Evolutionary conservation across 1,140 invertebrate species (phyloP), one percentile per base, ranked within the genome.

Genomic region (Drosophila setifemur): DNA sequence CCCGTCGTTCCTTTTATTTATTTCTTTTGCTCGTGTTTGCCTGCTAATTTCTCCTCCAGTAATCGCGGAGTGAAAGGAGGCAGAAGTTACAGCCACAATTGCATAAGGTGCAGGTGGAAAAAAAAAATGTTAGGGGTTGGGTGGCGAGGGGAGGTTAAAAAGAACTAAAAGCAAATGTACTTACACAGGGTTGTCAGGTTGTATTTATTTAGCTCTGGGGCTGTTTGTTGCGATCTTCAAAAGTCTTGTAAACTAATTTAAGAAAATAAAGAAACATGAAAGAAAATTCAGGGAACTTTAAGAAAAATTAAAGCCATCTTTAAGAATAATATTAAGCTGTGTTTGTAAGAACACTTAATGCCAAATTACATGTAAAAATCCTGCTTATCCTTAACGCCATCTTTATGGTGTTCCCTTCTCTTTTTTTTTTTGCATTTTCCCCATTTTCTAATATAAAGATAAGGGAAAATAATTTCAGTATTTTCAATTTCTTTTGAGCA

Each of bases 11-110:
- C 43, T 47, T 79, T 85, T 85, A 85, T 85, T 85, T 85, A 85
- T 85, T 72, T 86, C 79, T 71, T 79, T 75, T 45, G 72, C 79
- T 71, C 79, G 81, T 85, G 79, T 83, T 78, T 85, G 79, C 74
- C 37, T 85, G 79, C 79, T 85, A 86, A 85, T 85, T 86, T 85
- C 75, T 61, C 37, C 57, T 72, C 39, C 52, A 76, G 35, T 28
- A 60, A 69, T 57, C 61, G 61, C 55, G 68, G 50, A 31, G 69
- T 28, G 21, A 18, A 42, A 21, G 48, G 48, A 29, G 42, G 12
- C 21, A 21, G 23, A 53, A 76, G 42, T 71, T 72, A 64, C 39
- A 58, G 67, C 63, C 33, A 25, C 48, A 66, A 73, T 73, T 61
- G 71, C 63, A 74, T 60, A 69, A 75, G 72, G 61, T 60, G 33